Evolutionary conservation across 2,888 invertebrate genomes (phyloP), one percentile per base, ranked within the genome.

Genomic region (Zeuzera pyrina): DNA sequence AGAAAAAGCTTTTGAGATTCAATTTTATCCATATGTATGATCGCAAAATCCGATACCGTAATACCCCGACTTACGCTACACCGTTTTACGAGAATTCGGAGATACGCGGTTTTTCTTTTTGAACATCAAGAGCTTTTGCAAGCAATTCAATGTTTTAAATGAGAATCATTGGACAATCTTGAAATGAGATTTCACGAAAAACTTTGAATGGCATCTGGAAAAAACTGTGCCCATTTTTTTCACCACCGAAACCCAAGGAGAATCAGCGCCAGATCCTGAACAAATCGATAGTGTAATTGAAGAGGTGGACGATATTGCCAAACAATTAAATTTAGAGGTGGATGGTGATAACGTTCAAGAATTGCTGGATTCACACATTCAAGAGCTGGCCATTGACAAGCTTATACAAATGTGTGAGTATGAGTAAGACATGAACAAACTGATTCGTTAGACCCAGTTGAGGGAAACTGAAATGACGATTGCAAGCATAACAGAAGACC

Each of bases 301-400:
- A 31, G 33, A 36, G 8, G 29, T 33, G 13, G 33, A 33, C 31
- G 26, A 33, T 31, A 12, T 43, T 30, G 36, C 36, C 24, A 38
- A 23, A 15, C 27, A 37, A 38, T 15, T 42, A 23, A 41, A 47
- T 47, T 42, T 51, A 39, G 43, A 53, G 22, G 42, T 48, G 15
- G 39, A 46, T 46, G 31, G 24, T 49, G 48, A 49, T 47, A 49
- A 51, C 29, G 42, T 52, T 37, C 41, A 40, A 39, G 49, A 54
- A 36, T 28, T 53, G 49, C 33, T 57, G 33, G 42, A 49, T 42
- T 46, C 42, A 41, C 47, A 49, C 40, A 48, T 45, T 46, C 34
- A 53, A 31, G 46, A 49, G 43, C 45, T 52, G 13, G 45, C 39
- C 39, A 39, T 43, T 45, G 38, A 48, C 25, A 46, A 44, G 38